Evolutionary conservation across 1,140 invertebrate genomes (phyloP).

Genomic region (Asbolus verrucosus): DNA sequence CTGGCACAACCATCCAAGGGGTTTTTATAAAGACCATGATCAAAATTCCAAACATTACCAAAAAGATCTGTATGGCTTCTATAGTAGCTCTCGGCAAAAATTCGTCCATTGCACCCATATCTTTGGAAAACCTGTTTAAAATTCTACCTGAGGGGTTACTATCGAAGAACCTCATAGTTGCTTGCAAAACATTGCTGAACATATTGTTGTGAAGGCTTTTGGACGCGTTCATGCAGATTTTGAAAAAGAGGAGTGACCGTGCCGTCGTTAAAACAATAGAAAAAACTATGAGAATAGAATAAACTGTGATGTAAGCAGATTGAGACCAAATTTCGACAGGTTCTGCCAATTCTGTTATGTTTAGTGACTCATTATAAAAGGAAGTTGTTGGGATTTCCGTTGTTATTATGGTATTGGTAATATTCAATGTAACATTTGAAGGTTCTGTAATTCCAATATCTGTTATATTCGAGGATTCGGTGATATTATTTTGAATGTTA

Average conservation of each 20-base stretch:
- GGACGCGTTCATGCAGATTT: constrained; percentile 85
- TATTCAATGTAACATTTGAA: background rate
- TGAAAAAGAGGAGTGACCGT: constrained; percentile 79
- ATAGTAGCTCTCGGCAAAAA: constrained; percentile 81
- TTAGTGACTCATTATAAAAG: background rate
- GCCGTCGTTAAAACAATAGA: constrained; percentile 69
- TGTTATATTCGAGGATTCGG: constrained; percentile 18
- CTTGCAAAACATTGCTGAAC: constrained; percentile 81
- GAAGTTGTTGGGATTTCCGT: no score
- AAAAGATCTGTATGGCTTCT: constrained; percentile 80
- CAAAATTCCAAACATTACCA: constrained; percentile 66
- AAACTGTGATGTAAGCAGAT: constrained; percentile 59
- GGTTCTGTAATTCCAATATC: background rate
- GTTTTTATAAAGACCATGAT: constrained; percentile 81
- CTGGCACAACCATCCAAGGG: constrained; percentile 78
- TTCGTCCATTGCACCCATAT: constrained; percentile 88
- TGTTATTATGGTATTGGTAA: no score
- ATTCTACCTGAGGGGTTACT: constrained; percentile 73
- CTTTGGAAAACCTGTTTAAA: constrained; percentile 82
- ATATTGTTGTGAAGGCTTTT: constrained; percentile 84
- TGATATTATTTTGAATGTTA: constrained; percentile 35
- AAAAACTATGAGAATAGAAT: constrained; percentile 59
- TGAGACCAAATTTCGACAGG: background rate
- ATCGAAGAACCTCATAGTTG: constrained; percentile 77
- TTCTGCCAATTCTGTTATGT: background rate